Percentiles rank a stretch among this genome's conserved stretches.
phyloP scores from a whole-genome alignment of 2,113 vertebrate species.

The Lepus americanus region DNA sequence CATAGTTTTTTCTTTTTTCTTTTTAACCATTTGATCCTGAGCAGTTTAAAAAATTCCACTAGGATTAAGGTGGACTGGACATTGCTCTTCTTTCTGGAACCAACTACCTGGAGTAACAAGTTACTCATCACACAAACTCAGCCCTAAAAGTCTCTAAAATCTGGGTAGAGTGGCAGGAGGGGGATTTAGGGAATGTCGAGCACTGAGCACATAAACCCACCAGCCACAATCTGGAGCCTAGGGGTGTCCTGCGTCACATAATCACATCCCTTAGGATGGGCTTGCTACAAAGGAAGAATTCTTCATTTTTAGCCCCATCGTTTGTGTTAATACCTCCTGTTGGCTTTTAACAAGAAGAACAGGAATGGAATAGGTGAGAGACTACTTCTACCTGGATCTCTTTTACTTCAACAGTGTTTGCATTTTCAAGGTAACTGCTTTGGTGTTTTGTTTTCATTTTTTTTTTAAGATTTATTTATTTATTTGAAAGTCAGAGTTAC shows the following conservation, averaged over 20 bases:
- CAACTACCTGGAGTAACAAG: too few species aligned
- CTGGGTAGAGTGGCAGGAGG: too few species aligned
- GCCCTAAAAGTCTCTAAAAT: neutral
- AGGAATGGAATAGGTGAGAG: neutral
- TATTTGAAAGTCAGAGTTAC: too few species aligned
- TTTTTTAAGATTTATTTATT: neutral
- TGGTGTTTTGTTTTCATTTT: neutral
- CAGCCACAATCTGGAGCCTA: too few species aligned
- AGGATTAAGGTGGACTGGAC: too few species aligned
- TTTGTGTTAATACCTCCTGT: neutral
- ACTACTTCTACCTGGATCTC: neutral
- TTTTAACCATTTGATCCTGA: neutral
- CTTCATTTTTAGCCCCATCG: neutral
- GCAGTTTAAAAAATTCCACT: neutral
- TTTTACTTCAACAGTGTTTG: neutral
- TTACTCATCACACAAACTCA: neutral
- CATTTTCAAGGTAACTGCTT: neutral
- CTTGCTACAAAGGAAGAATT: neutral
- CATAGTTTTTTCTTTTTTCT: neutral
- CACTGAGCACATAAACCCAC: fast-evolving
- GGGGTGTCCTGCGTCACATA: neutral
- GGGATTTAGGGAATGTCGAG: neutral
- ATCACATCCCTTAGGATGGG: neutral
- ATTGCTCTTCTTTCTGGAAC: too few species aligned
- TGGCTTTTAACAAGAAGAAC: neutral